Conservation (phyloP, 2,113 vertebrate species). For the Chiloscyllium plagiosum region DNA sequence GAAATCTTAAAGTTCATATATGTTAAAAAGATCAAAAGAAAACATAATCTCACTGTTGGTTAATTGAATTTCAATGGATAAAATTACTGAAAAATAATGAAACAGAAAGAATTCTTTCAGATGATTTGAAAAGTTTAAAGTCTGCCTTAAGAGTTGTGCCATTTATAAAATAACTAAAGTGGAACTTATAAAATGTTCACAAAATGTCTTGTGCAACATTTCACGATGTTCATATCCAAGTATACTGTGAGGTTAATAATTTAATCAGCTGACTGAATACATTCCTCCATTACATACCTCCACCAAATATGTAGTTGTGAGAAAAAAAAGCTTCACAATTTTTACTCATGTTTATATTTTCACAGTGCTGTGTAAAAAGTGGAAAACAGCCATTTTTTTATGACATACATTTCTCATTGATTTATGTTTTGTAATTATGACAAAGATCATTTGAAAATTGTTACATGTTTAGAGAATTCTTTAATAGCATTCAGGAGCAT, state of each 20-base stretch:
- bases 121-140: not conserved
- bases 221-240: not conserved
- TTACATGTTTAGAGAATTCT: not conserved
- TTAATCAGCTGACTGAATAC: not conserved
- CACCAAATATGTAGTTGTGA: not conserved
- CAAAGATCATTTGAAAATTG: not conserved
- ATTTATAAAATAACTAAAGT: not conserved
- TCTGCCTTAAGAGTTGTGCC: not conserved
- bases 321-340: not conserved
- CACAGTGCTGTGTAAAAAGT: not conserved
- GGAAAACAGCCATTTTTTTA: not conserved
- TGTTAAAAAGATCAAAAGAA: not conserved
- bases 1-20: not conserved
- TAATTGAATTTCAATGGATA: constrained; percentile 39
- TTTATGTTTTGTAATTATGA: no score
- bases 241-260: not conserved
- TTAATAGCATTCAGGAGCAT: not conserved
- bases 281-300: not conserved
- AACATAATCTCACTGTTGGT: not conserved
- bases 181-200: not conserved
- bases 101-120: not conserved
- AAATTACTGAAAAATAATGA: not conserved
- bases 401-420: not conserved
- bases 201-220: not conserved
- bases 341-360: not conserved